These are phyloP conservation scores for Prunella strophiata DNA, from an alignment of 2,797 vertebrate species.

Conservation along the genomic window DNA sequence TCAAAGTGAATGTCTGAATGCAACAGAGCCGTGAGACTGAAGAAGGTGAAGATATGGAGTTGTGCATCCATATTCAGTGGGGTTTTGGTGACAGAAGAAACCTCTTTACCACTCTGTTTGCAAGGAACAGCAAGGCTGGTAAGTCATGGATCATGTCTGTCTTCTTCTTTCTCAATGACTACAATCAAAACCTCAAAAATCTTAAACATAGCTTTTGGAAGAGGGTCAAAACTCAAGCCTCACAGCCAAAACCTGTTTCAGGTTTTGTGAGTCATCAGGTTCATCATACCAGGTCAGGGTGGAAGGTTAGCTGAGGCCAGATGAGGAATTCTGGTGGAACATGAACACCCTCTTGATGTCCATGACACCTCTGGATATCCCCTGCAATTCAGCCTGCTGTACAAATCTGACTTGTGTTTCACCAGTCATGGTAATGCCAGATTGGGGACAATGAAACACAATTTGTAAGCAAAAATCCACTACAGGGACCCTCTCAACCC, in stretches of 20 bases:
- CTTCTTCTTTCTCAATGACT: neutral
- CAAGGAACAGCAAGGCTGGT: neutral
- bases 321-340: neutral
- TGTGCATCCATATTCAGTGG: neutral
- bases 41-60: neutral
- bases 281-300: neutral
- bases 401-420: neutral
- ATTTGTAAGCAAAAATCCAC: neutral
- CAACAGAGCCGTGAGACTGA: neutral
- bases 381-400: neutral
- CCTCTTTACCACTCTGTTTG: neutral
- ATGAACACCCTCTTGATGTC: neutral
- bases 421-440: rapidly evolving
- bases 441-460: neutral
- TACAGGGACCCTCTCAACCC: rapidly evolving
- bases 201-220: neutral
- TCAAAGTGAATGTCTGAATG: neutral
- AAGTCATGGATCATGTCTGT: neutral
- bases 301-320: neutral
- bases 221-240: neutral
- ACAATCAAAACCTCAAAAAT: neutral
- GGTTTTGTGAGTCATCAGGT: neutral
- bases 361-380: neutral
- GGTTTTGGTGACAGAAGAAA: neutral
- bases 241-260: neutral